Evolutionary conservation across 2,888 invertebrate species (phyloP).

Genomic region (Hydraecia micacea): DNA sequence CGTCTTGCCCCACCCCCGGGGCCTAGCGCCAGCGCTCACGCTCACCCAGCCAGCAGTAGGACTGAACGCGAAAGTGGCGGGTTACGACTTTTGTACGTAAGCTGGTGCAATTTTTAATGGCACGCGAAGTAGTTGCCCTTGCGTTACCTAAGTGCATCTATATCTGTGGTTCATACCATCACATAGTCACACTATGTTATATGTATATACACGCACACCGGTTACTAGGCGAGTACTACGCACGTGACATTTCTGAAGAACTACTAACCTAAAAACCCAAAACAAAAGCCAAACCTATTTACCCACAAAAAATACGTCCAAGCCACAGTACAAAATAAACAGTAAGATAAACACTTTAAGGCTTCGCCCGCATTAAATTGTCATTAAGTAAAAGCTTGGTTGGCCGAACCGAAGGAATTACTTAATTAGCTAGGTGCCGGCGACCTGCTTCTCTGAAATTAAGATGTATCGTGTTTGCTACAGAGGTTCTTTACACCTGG

Average conservation of each 20-base stretch:
- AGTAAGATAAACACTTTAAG: conserved; percentile 74
- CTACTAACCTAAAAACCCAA: neutral
- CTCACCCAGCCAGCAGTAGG: no score
- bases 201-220: no score
- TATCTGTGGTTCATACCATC: neutral
- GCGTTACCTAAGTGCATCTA: no score
- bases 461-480: conserved; percentile 79
- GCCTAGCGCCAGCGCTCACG: no score
- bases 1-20: no score
- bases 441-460: conserved; percentile 72
- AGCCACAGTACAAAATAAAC: conserved; percentile 50
- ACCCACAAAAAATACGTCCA: conserved; percentile 8
- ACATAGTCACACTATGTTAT: neutral
- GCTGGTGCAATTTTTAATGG: no score
- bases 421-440: conserved; percentile 81
- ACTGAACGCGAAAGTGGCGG: no score
- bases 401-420: conserved; percentile 79
- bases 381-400: conserved; percentile 85
- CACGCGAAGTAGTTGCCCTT: no score
- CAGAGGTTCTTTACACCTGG: conserved; percentile 68
- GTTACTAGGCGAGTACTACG: no score
- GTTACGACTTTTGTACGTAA: no score
- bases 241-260: no score
- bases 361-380: conserved; percentile 84
- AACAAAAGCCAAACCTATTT: conserved; percentile 9